Conservation (phyloP, 2,797 vertebrate genomes). For the Fundulus diaphanus region DNA sequence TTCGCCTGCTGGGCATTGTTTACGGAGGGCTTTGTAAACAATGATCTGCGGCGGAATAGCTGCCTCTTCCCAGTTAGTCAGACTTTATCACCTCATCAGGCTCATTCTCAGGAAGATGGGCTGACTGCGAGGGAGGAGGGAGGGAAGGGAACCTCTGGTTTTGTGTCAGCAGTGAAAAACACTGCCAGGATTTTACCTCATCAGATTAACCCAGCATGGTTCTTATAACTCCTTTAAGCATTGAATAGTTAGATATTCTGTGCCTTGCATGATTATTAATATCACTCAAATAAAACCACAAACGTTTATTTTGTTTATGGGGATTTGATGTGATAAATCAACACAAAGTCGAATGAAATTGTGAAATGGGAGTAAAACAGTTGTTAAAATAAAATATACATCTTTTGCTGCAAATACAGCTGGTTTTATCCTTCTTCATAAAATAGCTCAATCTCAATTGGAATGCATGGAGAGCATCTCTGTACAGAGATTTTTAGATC, state of each 20-base stretch:
- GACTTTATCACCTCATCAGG: slow-evolving; percentile 55
- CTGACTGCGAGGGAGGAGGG: slow-evolving; percentile 10
- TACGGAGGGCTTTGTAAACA: slow-evolving; percentile 60
- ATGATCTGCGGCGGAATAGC: slow-evolving; percentile 49
- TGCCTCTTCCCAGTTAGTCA: slow-evolving; percentile 37
- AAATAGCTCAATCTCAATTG: no score
- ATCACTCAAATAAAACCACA: neutral
- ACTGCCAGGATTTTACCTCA: neutral
- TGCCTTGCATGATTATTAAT: neutral
- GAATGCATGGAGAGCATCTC: no score
- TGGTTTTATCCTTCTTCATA: no score
- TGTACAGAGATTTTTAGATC: no score
- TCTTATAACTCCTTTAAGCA: neutral
- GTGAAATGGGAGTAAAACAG: neutral
- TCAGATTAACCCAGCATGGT: neutral
- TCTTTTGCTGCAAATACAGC: neutral
- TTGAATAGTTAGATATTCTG: neutral
- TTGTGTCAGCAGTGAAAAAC: neutral
- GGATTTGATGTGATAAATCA: neutral
- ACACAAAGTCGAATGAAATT: neutral
- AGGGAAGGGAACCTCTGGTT: neutral
- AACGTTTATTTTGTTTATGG: neutral
- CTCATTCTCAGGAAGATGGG: slow-evolving; percentile 39
- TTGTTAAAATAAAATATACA: neutral
- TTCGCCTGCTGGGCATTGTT: slow-evolving; percentile 49